phyloP scores from a whole-genome alignment of 1,140 invertebrate species.

The Drosophila murphyi region DNA sequence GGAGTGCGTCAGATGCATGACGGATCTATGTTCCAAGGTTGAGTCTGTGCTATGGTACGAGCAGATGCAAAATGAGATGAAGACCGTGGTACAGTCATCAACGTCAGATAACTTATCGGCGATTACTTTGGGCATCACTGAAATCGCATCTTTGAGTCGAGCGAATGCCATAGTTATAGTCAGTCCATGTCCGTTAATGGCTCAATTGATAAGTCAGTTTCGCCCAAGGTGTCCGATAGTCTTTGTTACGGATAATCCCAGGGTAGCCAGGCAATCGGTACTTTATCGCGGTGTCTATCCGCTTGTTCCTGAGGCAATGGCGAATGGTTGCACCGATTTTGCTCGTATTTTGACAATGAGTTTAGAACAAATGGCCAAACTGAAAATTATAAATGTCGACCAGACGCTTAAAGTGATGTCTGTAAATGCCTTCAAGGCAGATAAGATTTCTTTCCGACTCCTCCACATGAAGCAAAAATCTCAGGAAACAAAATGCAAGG shows the following conservation, averaged over 20 bases:
- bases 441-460: conserved; percentile 49
- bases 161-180: conserved; percentile 59
- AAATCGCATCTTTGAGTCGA: conserved; percentile 37
- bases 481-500: conserved; percentile 2
- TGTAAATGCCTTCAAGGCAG: conserved; percentile 54
- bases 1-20: conserved; percentile 85
- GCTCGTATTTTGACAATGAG: conserved; percentile 34
- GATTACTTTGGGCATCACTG: conserved; percentile 46
- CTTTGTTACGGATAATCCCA: conserved; percentile 32
- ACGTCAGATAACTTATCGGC: conserved; percentile 42
- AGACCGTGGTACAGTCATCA: conserved; percentile 12
- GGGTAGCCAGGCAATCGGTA: conserved; percentile 40
- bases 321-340: conserved; percentile 35
- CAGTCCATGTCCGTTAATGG: conserved; percentile 41
- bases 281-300: conserved; percentile 53
- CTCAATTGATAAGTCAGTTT: conserved; percentile 55
- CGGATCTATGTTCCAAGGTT: conserved; percentile 55
- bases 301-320: conserved; percentile 55
- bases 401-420: conserved; percentile 34
- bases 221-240: conserved; percentile 57
- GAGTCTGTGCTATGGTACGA: conserved; percentile 66
- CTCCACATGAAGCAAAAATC: conserved; percentile 31
- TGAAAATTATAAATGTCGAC: conserved; percentile 40
- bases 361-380: conserved; percentile 26
- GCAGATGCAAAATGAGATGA: conserved; percentile 47